Base-by-base conservation (phyloP, 2,797 vertebrate genomes). In the Gila robusta region DNA sequence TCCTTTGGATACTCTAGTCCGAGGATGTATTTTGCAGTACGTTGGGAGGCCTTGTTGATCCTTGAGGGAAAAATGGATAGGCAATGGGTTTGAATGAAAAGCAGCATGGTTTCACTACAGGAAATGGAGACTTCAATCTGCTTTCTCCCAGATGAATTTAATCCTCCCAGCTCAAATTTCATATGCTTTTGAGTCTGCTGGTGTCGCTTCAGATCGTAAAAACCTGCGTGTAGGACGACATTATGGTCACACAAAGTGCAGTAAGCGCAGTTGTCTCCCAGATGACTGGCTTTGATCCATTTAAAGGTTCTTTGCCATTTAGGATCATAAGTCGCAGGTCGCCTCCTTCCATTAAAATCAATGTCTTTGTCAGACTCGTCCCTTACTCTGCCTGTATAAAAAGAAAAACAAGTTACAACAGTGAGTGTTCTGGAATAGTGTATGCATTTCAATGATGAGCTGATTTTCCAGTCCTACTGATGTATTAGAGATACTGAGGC, bases 21-120 rank as follows among this genome's bases (percentile, higher is more conserved):
- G 83, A 95, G 90, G 59, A 93, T 93, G 69, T 85, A 74, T 39
- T 54, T 91, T 10, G 88, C 91, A 86, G 91, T 91, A 39, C n/a
- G 32, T 26, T 83, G 78, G 1, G 93, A 86, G 32, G 62, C 84
- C 49, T 85, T 87, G 54, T 87, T 87, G 19, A 80, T 80, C 17
- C 28, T 9, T 76, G 19, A 79, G 52, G 5, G 83, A 17, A 79
- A 47, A 74, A 87, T 87, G 0, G 83, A 79, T 52, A 88, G 41
- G 87, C 74, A 94, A 88, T 93, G 90, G 54, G 89, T 91, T 79
- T 87, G 70, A 82, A 96, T 94, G 56, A 96, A 96, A 1, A 56
- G 91, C 59, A 93, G 5, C 4, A 92, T 92, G 28, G 88, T 88
- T 0, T 93, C 82, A 12, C 91, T 93, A 72, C 91, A 94, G 23